Base-by-base conservation (phyloP, 2,888 invertebrate species). In the Lepeophtheirus nordmannii region DNA sequence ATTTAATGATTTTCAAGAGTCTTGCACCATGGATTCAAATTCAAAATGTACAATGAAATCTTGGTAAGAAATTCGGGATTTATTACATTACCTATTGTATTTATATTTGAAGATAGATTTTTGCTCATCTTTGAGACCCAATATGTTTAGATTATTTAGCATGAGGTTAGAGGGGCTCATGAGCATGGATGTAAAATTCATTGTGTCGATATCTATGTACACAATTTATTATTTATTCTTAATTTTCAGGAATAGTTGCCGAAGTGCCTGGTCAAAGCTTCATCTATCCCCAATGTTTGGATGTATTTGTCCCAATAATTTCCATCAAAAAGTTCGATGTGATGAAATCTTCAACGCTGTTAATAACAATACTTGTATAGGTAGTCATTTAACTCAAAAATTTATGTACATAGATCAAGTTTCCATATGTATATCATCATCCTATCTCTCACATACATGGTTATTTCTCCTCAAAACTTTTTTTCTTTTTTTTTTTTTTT, bases 281-380 rank as follows among this genome's bases (percentile, higher is more conserved):
- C 83, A 89, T 67, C 80, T 86, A 69, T 88, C 90, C 30, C 90
- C 89, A 0, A 85, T 91, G 81, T 91, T 90, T 76, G 91, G 90
- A 63, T 91, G 90, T 79, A 89, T 90, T 75, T 91, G 90, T 75
- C 90, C 90, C 71, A 88, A 87, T 77, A 88, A 87, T 72, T 17
- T 38, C 40, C 58, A 65, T 20, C 86, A 87, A 77, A 85, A 86
- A 83, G 86, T 88, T 82, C 83, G 83, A 73, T 91, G 90, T 78
- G 89, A 90, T 77, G 82, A 86, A 72, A 87, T 90, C 77, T 90
- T 89, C 79, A 83, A 85, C 71, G 83, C 85, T 75, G 87, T 91
- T 74, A 89, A 91, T 82, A 87, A 89, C 80, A 91, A 91, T 80
- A 89, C 89, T 67, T 91, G 91, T 78, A 86, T 90, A 76, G 89